Percentiles rank a stretch among this genome's conserved stretches.
These are phyloP conservation scores for Isurus oxyrinchus DNA, from an alignment of 2,113 vertebrate species.

Conservation along the genomic window DNA sequence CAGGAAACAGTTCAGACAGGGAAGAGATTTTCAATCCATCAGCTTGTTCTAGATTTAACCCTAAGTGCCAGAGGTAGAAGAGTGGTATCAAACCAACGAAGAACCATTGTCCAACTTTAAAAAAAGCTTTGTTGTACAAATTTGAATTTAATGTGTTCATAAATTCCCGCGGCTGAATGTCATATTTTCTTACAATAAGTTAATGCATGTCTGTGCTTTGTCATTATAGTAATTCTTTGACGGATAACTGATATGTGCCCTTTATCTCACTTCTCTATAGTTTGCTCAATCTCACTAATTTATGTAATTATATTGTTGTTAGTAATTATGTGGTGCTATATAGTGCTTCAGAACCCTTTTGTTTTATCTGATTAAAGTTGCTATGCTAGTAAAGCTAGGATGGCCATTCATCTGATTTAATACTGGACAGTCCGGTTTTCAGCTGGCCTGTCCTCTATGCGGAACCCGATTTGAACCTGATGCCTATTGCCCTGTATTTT, in stretches of 20 bases:
- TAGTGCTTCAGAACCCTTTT: not conserved
- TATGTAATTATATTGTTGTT: not conserved
- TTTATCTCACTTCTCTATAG: not conserved
- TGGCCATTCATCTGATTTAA: no score
- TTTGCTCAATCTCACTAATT: not conserved
- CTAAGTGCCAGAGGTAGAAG: not conserved
- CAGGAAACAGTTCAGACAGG: not conserved
- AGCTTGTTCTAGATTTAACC: not conserved
- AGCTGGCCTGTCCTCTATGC: no score
- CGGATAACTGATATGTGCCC: not conserved
- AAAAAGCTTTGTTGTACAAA: not conserved
- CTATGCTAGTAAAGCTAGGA: not conserved
- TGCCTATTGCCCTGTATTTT: no score
- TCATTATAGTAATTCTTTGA: not conserved
- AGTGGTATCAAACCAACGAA: not conserved
- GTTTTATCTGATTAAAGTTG: not conserved
- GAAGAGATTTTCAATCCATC: not conserved
- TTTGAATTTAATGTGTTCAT: not conserved
- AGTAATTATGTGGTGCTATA: not conserved
- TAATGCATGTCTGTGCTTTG: no score
- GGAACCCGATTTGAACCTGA: no score
- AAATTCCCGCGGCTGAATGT: not conserved
- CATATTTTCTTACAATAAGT: not conserved
- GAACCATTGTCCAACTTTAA: not conserved
- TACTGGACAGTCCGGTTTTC: no score